A percentile compares a stretch with the other conserved stretches of the same genome.
These are phyloP conservation scores for Metopolophium dirhodum DNA, from an alignment of 1,140 invertebrate species.

Conservation along the genomic window DNA sequence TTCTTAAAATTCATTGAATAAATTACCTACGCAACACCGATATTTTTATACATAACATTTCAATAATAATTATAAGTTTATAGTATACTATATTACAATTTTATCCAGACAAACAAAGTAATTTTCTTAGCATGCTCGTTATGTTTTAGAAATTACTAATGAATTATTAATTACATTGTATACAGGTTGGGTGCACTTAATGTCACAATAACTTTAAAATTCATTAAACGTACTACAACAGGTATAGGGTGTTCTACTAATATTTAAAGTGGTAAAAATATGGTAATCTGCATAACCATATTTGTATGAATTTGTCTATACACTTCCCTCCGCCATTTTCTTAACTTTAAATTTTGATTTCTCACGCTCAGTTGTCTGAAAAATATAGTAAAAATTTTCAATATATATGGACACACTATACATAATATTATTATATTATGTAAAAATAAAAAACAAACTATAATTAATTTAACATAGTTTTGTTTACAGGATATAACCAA, in stretches of 20 bases:
- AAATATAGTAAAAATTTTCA: background rate
- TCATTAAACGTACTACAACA: background rate
- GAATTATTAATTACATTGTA: background rate
- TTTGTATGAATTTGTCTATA: background rate
- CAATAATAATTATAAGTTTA: constrained; percentile 8
- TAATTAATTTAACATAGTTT: background rate
- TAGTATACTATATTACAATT: background rate
- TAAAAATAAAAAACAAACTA: background rate
- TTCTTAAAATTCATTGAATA: background rate
- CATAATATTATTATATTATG: background rate
- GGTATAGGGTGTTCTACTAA: background rate
- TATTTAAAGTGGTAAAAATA: background rate
- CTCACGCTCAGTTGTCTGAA: background rate
- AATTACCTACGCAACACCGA: background rate
- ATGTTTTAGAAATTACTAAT: background rate
- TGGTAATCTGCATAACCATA: background rate
- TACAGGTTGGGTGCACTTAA: background rate
- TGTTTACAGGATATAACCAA: constrained; percentile 46
- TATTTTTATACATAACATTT: background rate
- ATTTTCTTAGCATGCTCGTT: background rate
- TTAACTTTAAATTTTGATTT: background rate
- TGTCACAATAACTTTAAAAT: background rate
- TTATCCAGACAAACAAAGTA: background rate
- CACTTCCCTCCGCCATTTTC: background rate
- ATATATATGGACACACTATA: background rate